Base-by-base conservation (phyloP, 2,113 vertebrate genomes). In the Panthera leo region DNA sequence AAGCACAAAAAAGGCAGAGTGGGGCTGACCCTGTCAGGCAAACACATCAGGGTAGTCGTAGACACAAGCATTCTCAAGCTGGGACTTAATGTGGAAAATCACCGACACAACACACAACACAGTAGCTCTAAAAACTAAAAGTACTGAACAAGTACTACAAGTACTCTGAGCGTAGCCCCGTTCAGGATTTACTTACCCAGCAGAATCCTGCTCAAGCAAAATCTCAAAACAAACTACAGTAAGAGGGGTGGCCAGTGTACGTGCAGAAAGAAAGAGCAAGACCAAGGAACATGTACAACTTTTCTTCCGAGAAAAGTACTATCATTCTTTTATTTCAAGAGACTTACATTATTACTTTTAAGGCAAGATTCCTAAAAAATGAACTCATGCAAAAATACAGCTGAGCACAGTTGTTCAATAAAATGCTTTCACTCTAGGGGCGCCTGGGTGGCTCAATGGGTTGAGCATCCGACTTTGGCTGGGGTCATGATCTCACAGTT, bases 181-280 rank as follows among this genome's bases (percentile, higher is more conserved):
- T 85, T 97, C 71, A 58, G 86, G 87, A 92, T 68, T 70, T 90
- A 95, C 53, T 86, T 70, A 94, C 18, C 15, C 29, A 89, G 4
- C 27, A 97, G 91, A 91, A 88, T 70, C 31, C 65, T 95, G 67
- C 87, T 85, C 84, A 63, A 94, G 36, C 76, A 95, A 96, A 95
- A 96, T 58, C 78, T 86, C 39, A 78, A 91, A 91, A 68, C 63
- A 73, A 91, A 73, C 61, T 91, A 70, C 48, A 84, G 87, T 70
- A 75, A 96, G 29, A 95, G 3, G 45, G 5, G 16, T 85, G 67
- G 11, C 53, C 67, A 82, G 65, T 34, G 21, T 85, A 85, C 16
- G 31, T 65, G 79, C 16, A 90, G 85, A 89, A 93, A 91, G n/a
- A 94, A 78, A 92, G 0, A 88, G 15, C 21, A 80, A 96, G 63